A percentile compares a stretch with the other conserved stretches of the same genome.
Conservation (phyloP, 2,113 vertebrate species). For the Himantopus leucocephalus region DNA sequence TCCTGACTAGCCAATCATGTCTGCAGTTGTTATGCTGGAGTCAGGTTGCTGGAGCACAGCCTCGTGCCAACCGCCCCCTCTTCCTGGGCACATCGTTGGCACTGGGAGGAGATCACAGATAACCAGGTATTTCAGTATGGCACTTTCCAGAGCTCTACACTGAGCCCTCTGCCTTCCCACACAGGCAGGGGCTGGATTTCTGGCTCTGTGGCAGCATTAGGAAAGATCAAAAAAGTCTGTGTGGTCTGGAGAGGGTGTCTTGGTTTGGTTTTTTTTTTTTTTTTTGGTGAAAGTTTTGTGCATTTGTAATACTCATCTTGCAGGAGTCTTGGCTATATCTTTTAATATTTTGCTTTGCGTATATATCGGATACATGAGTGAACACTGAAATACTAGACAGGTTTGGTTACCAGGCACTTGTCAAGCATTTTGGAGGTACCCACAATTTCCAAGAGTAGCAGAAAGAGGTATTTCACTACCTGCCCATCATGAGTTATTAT, state of each 20-base stretch:
- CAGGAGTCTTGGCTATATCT: not conserved
- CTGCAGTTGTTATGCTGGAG: fast-evolving
- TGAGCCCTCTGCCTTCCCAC: not conserved
- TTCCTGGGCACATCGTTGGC: not conserved
- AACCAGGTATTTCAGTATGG: not conserved
- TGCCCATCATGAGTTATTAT: not conserved
- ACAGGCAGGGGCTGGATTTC: not conserved
- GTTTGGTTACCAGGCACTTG: not conserved
- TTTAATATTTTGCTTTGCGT: not conserved
- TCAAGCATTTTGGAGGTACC: not conserved
- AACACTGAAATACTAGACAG: not conserved
- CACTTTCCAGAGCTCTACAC: not conserved
- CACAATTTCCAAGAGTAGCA: not conserved
- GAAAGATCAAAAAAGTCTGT: not conserved
- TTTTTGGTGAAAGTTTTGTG: not conserved
- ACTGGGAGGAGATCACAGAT: not conserved
- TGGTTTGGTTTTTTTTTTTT: not conserved
- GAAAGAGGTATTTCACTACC: not conserved
- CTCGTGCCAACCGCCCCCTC: fast-evolving
- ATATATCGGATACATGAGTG: not conserved
- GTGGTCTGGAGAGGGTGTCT: not conserved
- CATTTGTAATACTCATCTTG: not conserved
- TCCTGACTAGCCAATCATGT: not conserved
- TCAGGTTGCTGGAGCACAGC: not conserved
- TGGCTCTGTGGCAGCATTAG: not conserved